Base-by-base conservation (phyloP, 1,140 invertebrate species). In the Panulirus ornatus region DNA sequence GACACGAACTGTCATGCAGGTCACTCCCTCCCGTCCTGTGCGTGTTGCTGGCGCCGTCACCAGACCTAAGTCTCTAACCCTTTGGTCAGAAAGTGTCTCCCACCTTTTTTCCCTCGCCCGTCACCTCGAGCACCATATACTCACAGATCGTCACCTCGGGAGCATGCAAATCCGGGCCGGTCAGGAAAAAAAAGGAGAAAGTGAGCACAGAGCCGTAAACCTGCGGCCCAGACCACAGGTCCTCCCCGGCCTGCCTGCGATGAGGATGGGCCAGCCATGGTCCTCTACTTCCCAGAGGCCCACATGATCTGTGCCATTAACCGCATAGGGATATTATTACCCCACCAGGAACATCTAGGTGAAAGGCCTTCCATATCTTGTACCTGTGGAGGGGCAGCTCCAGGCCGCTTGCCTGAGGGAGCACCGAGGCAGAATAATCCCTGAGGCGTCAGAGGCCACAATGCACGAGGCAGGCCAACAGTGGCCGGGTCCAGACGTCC, bases 141-240 rank as follows among this genome's bases (percentile, higher is more conserved):
- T 79, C 76, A 79, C 30, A 34, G 76, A 30, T 27, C 22, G 36
- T 14, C 76, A 22, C 27, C n/a, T 27, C 16, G 44, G 44, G 40
- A 38, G 76, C 76, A 79, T 79, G 76, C 76, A 79, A 79, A 79
- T 79, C n/a, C 47, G 76, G 54, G 27, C 27, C 11, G 70, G 40
- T 71, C 34, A 71, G 19, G 34, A 79, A 79, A 78, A 44, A 47
- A 47, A 27, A 14, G 44, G 22, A 27, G 14, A 54, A 83, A 44
- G 63, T 42, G 54, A 83, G 81, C 54, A 83, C 40, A 42, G 27
- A 66, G 19, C 63, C 81, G 63, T 66, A 66, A 66, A 83, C 66
- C 22, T 63, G 38, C 14, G 54, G 63, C 40, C n/a, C 30, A 30
- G 81, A 63, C 36, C n/a, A n/a, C n/a, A n/a, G n/a, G n/a, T n/a